phyloP scores from a whole-genome alignment of 2,113 vertebrate species.

The Cepphus grylle region DNA sequence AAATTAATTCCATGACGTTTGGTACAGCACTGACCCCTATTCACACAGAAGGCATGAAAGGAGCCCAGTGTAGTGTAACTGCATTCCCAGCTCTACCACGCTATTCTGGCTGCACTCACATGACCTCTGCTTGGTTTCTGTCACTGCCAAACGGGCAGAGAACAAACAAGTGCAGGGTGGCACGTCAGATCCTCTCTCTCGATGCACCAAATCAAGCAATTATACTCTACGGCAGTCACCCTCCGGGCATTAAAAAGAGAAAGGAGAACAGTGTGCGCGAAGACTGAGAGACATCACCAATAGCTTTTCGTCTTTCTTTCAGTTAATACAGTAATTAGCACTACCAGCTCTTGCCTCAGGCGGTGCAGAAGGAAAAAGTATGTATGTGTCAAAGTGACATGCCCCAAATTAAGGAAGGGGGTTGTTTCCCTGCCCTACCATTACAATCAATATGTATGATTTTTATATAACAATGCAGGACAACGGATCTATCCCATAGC shows the following conservation, averaged over 20 bases:
- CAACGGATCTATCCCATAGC: not conserved
- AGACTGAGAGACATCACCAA: not conserved
- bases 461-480: not conserved
- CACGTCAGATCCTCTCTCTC: not conserved
- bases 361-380: not conserved
- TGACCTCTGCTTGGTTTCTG: constrained; percentile 10
- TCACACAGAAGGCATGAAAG: constrained; percentile 11
- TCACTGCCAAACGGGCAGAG: not conserved
- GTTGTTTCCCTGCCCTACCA: not conserved
- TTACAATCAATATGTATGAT: not conserved
- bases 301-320: not conserved
- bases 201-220: not conserved
- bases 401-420: not conserved
- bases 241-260: not conserved
- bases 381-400: accelerated
- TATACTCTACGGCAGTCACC: not conserved
- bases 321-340: not conserved
- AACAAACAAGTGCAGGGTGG: constrained; percentile 10
- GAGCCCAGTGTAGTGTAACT: not conserved
- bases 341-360: not conserved
- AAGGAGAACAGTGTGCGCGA: not conserved
- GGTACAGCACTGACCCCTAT: not conserved
- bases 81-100: accelerated
- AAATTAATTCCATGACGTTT: not conserved
- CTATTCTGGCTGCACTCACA: not conserved